Evolutionary conservation across 2,888 invertebrate species (phyloP), one percentile per base, ranked within the genome.

Genomic region (Stenichneumon culpator): DNA sequence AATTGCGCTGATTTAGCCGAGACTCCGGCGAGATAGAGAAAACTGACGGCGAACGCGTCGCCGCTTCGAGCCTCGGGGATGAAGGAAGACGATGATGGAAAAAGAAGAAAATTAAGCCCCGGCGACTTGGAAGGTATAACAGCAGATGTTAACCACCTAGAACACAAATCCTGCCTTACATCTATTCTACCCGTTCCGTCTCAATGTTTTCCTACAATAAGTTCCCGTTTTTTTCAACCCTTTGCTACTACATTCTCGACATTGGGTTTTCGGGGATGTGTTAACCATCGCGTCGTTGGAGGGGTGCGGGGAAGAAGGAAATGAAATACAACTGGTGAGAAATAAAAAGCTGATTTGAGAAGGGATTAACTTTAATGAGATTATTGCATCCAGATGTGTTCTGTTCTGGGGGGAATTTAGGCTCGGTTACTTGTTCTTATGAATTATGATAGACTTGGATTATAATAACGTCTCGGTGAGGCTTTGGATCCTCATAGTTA

Each of bases 1-100:
- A 89, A 90, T 91, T 88, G 88, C 86, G 86, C 79, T 90, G 90
- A 90, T 90, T 90, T 90, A 89, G 88, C 57, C 72, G 73, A 67
- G 68, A 65, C 68, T 72, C 19, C 65, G 68, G 74, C 32, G 54
- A 54, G 32, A 19, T 54, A 25, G 60, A 75, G 70, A 25, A 54
- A 70, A 22, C 25, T 2, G 16, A 50, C n/a, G 70, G 44, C 73
- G 44, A 25, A 47, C 25, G 25, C 39, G 19, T 44, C 16, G 68
- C 25, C 25, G 44, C 19, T 44, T 6, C 22, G 25, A 5, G 44
- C 9, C 39, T 22, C 39, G 39, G 4, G 22, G 44, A 44, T 2
- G 44, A 68, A 68, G 14, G 16, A 68, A 44, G 68, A 68, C 44
- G 68, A 72, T 14, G 57, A 78, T 44, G 54, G n/a, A 69, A 63